Evolutionary conservation across 2,888 invertebrate genomes (phyloP).

Genomic region (Heliothis peltigera): DNA sequence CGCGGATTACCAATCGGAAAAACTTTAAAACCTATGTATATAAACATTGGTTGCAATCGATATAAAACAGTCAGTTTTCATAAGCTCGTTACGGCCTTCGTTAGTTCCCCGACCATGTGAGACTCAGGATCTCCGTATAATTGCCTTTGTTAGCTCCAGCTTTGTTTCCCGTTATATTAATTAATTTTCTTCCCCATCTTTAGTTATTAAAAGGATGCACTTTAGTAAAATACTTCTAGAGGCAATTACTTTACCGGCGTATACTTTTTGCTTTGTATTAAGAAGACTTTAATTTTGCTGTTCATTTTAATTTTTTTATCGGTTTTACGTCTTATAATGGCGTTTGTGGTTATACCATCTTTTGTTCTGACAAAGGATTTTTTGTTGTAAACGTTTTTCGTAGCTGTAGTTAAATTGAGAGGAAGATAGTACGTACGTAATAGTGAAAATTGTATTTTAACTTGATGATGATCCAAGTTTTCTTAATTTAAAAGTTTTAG

Average conservation of each 20-base stretch:
- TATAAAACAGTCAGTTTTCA: conserved; percentile 47
- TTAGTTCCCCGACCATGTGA: conserved; percentile 57
- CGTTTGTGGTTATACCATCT: neutral
- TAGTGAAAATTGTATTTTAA: no score
- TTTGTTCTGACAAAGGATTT: neutral
- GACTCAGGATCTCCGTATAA: conserved; percentile 45
- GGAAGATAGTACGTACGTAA: no score
- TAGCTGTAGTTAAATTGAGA: neutral
- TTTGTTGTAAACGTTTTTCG: neutral
- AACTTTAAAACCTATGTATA: conserved; percentile 15
- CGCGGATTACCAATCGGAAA: neutral
- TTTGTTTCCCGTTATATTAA: conserved; percentile 46
- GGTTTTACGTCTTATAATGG: conserved; percentile 3
- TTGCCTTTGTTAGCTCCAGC: conserved; percentile 59
- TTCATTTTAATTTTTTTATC: neutral
- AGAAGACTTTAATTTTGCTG: conserved; percentile 12
- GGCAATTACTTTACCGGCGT: conserved; percentile 37
- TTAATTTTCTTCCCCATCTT: conserved; percentile 52
- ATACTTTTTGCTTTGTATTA: conserved; percentile 19
- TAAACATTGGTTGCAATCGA: conserved; percentile 11
- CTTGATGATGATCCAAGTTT: no score
- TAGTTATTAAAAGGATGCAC: conserved; percentile 57
- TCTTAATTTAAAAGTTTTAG: no score
- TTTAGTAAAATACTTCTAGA: conserved; percentile 37
- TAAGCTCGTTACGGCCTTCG: conserved; percentile 61